Percentiles rank a stretch among this genome's conserved stretches.
Conservation (phyloP, 2,113 vertebrate species). For the Myanophis thanlyinensis region DNA sequence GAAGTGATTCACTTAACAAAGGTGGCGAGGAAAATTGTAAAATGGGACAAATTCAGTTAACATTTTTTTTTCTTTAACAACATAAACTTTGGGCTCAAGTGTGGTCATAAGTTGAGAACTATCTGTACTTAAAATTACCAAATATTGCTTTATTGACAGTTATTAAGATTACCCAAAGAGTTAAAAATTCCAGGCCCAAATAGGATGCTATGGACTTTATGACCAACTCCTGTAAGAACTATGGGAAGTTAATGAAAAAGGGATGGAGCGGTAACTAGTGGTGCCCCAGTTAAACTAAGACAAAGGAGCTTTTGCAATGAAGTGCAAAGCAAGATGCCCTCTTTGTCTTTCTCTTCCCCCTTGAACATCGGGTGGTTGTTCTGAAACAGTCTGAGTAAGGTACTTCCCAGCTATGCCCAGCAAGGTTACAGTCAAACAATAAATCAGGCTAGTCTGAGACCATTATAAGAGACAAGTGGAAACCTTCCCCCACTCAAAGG, state of each 20-base stretch:
- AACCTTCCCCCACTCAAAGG: neutral
- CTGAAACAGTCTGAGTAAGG: neutral
- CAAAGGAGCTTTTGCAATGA: neutral
- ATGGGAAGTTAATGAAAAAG: neutral
- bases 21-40: no score
- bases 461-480: neutral
- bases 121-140: neutral
- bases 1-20: no score
- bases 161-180: neutral
- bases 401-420: neutral
- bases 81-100: no score
- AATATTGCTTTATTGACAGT: neutral
- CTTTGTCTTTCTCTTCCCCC: neutral
- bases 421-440: neutral
- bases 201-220: neutral
- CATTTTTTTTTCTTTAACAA: no score
- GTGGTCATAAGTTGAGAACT: no score
- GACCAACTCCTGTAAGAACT: neutral
- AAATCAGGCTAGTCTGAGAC: neutral
- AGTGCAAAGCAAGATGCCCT: neutral
- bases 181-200: neutral
- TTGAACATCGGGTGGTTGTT: neutral
- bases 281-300: neutral
- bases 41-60: no score
- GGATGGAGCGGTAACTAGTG: neutral